phyloP scores from a whole-genome alignment of 2,797 vertebrate species.

The Melopsittacus undulatus region DNA sequence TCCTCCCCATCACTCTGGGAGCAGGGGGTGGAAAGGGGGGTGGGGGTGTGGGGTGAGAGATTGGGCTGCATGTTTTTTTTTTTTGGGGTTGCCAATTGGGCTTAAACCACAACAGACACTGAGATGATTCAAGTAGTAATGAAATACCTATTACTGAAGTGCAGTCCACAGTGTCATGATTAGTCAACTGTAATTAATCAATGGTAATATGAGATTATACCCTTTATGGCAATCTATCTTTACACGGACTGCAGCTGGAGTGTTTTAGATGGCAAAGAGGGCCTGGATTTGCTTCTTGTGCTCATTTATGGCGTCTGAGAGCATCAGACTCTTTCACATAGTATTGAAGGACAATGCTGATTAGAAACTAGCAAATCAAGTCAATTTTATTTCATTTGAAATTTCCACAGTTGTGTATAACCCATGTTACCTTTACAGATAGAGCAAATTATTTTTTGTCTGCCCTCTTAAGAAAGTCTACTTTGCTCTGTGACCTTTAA shows the following conservation, averaged over 20 bases:
- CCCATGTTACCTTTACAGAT: neutral
- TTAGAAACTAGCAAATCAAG: neutral
- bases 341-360: neutral
- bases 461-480: neutral
- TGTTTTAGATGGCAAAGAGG: neutral
- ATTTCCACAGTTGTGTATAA: neutral
- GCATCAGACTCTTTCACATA: neutral
- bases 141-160: neutral
- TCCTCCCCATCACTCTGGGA: no score
- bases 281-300: neutral
- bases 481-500: neutral
- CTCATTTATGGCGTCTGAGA: neutral
- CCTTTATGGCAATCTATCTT: neutral
- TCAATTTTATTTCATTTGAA: neutral
- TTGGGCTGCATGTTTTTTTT: no score
- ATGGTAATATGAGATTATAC: neutral
- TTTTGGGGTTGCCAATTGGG: no score
- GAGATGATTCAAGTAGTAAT: neutral
- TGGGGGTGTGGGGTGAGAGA: no score
- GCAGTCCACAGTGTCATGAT: rapidly evolving
- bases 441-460: neutral
- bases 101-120: neutral
- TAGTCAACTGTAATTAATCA: neutral
- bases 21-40: no score
- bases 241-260: neutral